Base-by-base conservation (phyloP, 2,797 vertebrate genomes). In the Alcedo quadribrachys region DNA sequence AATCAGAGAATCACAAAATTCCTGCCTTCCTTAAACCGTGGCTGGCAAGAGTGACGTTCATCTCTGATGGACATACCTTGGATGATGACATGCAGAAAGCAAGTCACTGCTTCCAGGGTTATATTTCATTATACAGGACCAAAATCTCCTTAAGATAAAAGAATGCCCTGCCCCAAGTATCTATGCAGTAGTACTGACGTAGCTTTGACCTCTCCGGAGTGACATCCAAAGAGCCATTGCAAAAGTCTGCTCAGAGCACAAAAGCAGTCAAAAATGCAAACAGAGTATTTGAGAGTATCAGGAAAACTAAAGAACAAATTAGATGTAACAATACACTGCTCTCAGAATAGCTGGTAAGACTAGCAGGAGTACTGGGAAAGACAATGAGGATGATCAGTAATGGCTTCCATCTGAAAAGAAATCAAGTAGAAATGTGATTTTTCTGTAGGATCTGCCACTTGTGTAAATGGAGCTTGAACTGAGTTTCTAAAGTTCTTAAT, bases 371-470 rank as follows among this genome's bases (percentile, higher is more conserved):
- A 30, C 68, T 50, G 13, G 32, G 46, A 68, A 89, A 81, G 63
- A 78, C 82, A 92, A 50, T 8, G 11, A 69, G 9, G 27, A 30
- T 87, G 81, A 90, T 89, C 57, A 82, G 42, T 53, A 74, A 75
- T 22, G 9, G 32, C 65, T 89, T 89, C 68, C 13, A 35, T 35
- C 50, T 89, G 71, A 63, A 93, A 85, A 85, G 74, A 88, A 95
- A 88, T 88, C 51, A 68, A 68, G 15, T 12, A 51, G 30, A 86
- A 69, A 66, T 33, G 19, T 33, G 75, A 46, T 73, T 90, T 55
- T 76, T 35, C 24, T 78, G 37, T 70, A 35, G 37, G 18, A 42
- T 67, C 22, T 85, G 27, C 21, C 27, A n/a, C 27, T 65, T 30
- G 43, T 50, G 48, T 53, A 77, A 85, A 68, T 51, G 58, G 50